Percentiles rank a stretch among this genome's conserved stretches.
These are phyloP conservation scores for Troglohyphantes excavatus DNA, from an alignment of 2,888 invertebrate species.

Conservation along the genomic window DNA sequence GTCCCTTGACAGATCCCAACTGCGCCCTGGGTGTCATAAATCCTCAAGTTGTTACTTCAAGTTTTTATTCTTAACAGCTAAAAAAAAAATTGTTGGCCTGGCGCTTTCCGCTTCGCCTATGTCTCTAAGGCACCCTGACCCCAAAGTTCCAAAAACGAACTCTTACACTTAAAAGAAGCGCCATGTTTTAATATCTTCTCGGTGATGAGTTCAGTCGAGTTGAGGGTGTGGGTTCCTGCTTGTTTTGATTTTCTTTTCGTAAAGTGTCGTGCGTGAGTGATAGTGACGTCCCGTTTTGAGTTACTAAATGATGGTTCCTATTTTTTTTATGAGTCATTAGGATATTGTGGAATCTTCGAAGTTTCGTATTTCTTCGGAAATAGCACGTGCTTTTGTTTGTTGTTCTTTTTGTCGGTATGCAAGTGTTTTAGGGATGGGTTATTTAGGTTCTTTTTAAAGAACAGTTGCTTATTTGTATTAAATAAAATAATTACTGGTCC, in stretches of 20 bases:
- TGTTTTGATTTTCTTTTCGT: background rate
- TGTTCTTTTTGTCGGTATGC: background rate
- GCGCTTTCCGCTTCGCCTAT: background rate
- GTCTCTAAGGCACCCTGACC: background rate
- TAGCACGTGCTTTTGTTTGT: background rate
- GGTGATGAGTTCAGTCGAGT: background rate
- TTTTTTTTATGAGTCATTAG: background rate
- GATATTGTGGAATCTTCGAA: background rate
- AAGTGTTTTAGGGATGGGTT: background rate
- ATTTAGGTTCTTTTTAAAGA: no score
- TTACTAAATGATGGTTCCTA: background rate
- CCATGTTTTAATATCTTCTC: constrained; percentile 1
- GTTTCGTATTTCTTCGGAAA: background rate
- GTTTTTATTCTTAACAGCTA: background rate
- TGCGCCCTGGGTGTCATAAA: constrained; percentile 23
- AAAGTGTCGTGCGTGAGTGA: background rate
- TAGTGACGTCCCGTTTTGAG: constrained; percentile 2
- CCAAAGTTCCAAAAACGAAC: background rate
- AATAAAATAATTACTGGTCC: no score
- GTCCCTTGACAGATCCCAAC: background rate
- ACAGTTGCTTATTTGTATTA: no score
- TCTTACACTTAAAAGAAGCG: background rate
- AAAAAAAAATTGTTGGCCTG: background rate
- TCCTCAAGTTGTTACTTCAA: background rate
- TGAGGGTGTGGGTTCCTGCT: constrained; percentile 3